Conservation (phyloP, 2,888 invertebrate species). For the Tinea pellionella region DNA sequence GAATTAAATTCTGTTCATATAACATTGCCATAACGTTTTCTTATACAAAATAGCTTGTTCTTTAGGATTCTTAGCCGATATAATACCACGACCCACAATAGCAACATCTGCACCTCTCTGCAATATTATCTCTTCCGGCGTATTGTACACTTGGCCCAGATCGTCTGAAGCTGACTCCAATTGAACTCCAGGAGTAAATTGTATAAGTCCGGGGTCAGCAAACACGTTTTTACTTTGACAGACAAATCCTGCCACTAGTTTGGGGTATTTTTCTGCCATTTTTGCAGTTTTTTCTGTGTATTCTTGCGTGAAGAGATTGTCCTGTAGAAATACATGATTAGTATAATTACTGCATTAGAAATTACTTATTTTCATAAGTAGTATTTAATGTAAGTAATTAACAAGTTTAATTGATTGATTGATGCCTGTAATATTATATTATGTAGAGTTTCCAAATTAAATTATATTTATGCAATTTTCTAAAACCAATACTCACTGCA, state of each 20-base stretch:
- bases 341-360: too few species aligned
- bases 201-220: conserved; percentile 80
- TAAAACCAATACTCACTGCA: conserved; percentile 39
- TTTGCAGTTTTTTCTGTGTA: too few species aligned
- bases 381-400: too few species aligned
- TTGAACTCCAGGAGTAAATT: conserved; percentile 94
- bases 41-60: conserved; percentile 77
- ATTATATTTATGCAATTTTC: too few species aligned
- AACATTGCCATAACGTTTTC: conserved; percentile 75
- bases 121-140: too few species aligned
- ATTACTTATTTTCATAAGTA: too few species aligned
- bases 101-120: conserved; percentile 86
- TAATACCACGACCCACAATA: conserved; percentile 95
- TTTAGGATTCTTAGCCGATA: conserved; percentile 73
- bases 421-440: too few species aligned
- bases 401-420: too few species aligned
- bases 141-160: conserved; percentile 69
- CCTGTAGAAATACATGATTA: too few species aligned
- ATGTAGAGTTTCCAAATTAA: too few species aligned
- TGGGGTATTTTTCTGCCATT: conserved; percentile 54
- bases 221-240: conserved; percentile 81
- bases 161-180: conserved; percentile 76
- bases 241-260: conserved; percentile 89
- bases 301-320: too few species aligned
- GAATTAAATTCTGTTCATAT: conserved; percentile 37